A percentile compares a stretch with the other conserved stretches of the same genome.
phyloP scores from a whole-genome alignment of 2,888 invertebrate species.

The Ochropleura leucogaster region DNA sequence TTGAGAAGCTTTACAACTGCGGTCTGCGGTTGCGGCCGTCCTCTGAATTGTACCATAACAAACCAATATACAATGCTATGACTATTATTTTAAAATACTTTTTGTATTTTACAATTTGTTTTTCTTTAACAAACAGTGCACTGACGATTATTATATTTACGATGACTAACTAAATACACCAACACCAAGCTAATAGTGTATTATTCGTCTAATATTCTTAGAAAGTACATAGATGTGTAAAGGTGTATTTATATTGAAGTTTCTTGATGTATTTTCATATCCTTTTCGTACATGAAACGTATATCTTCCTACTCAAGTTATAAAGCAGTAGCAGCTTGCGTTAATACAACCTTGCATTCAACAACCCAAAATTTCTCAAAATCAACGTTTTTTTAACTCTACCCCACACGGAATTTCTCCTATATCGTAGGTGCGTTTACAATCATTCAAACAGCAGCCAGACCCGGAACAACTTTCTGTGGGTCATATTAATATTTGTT shows the following conservation, averaged over 20 bases:
- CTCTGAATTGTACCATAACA: not conserved
- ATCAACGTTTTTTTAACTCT: not conserved
- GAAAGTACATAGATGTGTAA: constrained; percentile 44
- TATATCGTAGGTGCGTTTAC: too few relatives aligned
- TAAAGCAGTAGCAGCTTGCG: not conserved
- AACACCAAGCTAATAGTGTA: constrained; percentile 30
- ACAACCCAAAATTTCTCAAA: not conserved
- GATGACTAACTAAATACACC: constrained; percentile 43
- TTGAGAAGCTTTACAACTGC: not conserved
- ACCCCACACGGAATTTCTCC: too few relatives aligned
- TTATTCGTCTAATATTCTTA: constrained; percentile 53
- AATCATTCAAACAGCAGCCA: too few relatives aligned
- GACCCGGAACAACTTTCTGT: too few relatives aligned
- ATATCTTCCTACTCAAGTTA: not conserved
- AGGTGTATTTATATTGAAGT: not conserved
- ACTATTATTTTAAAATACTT: not conserved
- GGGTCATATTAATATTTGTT: too few relatives aligned
- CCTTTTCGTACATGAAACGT: not conserved
- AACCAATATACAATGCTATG: not conserved
- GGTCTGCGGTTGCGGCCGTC: not conserved
- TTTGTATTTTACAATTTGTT: constrained; percentile 6
- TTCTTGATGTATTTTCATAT: not conserved
- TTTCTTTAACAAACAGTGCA: constrained; percentile 14
- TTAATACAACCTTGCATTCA: not conserved
- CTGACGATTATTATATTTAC: constrained; percentile 31